Percentiles rank a stretch among this genome's conserved stretches.
These are phyloP conservation scores for Sigmodon hispidus DNA, from an alignment of 2,113 vertebrate species.

Conservation along the genomic window DNA sequence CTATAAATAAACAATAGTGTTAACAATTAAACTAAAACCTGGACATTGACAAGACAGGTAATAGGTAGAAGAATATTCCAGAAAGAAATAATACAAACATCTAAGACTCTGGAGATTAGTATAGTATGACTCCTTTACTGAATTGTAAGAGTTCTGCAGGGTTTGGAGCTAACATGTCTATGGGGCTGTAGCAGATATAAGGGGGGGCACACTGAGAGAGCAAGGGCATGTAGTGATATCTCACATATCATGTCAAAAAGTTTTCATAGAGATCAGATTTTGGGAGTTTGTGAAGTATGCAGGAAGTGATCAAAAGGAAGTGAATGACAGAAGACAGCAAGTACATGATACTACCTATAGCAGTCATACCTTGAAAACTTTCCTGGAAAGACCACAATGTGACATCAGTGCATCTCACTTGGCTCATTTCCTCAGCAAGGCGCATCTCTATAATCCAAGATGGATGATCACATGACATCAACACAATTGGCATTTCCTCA, in stretches of 20 bases:
- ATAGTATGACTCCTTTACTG: background rate
- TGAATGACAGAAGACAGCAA: background rate
- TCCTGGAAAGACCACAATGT: background rate
- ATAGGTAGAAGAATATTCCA: background rate
- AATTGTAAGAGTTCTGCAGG: background rate
- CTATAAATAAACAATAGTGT: background rate
- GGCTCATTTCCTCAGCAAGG: background rate
- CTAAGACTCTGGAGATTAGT: background rate
- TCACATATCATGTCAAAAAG: background rate
- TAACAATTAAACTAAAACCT: background rate
- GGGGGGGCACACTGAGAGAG: background rate
- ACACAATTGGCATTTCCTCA: background rate
- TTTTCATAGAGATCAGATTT: background rate
- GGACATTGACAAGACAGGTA: background rate
- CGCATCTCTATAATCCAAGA: conserved; percentile 20
- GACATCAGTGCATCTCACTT: background rate
- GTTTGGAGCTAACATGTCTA: rapidly evolving
- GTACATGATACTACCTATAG: background rate
- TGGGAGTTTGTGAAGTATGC: background rate
- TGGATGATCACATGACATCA: background rate
- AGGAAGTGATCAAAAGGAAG: background rate
- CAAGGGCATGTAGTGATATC: background rate
- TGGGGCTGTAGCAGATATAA: too few relatives aligned
- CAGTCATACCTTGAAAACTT: background rate
- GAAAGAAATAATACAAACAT: background rate